Conservation (phyloP, 2,113 vertebrate species). For the Hepsetus odoe region DNA sequence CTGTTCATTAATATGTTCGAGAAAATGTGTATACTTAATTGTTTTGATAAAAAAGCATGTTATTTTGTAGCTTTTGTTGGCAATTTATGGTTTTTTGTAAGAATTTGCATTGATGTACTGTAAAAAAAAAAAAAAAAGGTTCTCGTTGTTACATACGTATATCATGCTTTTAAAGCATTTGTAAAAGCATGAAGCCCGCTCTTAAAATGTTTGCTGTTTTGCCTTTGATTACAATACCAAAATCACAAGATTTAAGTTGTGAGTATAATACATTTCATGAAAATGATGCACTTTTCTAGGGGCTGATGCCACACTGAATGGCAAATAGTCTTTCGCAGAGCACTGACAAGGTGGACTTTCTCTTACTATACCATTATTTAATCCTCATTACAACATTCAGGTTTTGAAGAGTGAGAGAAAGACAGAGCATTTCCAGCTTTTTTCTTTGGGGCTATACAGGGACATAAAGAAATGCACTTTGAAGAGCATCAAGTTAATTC, state of each 20-base stretch:
- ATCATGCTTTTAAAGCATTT: conserved; percentile 72
- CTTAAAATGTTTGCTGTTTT: conserved; percentile 60
- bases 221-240: conserved; percentile 62
- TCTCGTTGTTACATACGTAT: conserved; percentile 62
- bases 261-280: conserved; percentile 53
- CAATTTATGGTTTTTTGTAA: conserved; percentile 67
- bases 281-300: conserved; percentile 65
- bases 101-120: conserved; percentile 64
- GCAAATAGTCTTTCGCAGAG: conserved; percentile 32
- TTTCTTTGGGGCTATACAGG: conserved; percentile 59
- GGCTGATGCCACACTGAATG: conserved; percentile 58
- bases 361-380: conserved; percentile 45
- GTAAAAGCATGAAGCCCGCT: conserved; percentile 72
- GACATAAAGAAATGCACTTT: conserved; percentile 71
- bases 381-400: conserved; percentile 13
- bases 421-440: conserved; percentile 30
- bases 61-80: conserved; percentile 74
- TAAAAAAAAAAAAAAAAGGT: conserved; percentile 60
- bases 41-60: conserved; percentile 89
- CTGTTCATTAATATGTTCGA: conserved; percentile 88
- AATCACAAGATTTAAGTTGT: conserved; percentile 55
- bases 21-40: conserved; percentile 81
- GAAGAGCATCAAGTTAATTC: conserved; percentile 55
- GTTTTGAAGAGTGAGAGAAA: conserved; percentile 19
- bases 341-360: conserved; percentile 44